These are phyloP conservation scores for Epinotia ramella DNA, from an alignment of 2,888 invertebrate species.

Conservation along the genomic window DNA sequence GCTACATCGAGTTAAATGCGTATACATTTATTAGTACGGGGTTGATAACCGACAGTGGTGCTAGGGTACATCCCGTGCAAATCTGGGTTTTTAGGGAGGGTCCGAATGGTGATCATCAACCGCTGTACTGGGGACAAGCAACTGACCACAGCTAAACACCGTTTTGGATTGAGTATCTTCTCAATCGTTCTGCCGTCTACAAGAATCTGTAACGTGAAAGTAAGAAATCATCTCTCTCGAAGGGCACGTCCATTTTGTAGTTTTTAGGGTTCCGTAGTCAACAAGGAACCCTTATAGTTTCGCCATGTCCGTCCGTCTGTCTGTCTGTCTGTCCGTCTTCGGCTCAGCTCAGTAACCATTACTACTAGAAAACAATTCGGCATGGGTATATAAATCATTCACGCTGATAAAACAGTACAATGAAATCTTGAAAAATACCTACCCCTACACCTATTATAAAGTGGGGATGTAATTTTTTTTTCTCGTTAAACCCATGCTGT, in stretches of 20 bases:
- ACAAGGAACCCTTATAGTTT: too few species aligned
- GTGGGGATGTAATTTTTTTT: too few species aligned
- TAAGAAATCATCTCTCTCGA: not conserved
- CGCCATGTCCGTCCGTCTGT: too few species aligned
- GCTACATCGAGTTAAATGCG: constrained; percentile 2
- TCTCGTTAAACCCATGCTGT: too few species aligned
- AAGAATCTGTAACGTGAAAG: constrained; percentile 57
- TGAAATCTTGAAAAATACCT: too few species aligned
- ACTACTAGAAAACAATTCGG: too few species aligned
- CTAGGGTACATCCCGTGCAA: constrained; percentile 50
- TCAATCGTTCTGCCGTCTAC: constrained; percentile 64
- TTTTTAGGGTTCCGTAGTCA: too few species aligned
- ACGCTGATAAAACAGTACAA: too few species aligned
- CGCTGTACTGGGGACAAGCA: constrained; percentile 60
- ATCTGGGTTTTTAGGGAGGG: constrained; percentile 49
- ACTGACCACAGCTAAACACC: constrained; percentile 63
- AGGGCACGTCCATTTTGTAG: not conserved
- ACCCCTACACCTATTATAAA: too few species aligned
- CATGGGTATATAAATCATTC: too few species aligned
- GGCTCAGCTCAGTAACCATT: too few species aligned
- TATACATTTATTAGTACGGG: constrained; percentile 45
- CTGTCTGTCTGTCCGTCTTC: too few species aligned
- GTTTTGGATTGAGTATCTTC: constrained; percentile 59
- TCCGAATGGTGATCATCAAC: constrained; percentile 61
- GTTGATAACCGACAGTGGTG: constrained; percentile 57